A percentile compares a stretch with the other conserved stretches of the same genome.
Evolutionary conservation across 2,888 invertebrate genomes (phyloP).

Genomic region (Hartigia nigra): DNA sequence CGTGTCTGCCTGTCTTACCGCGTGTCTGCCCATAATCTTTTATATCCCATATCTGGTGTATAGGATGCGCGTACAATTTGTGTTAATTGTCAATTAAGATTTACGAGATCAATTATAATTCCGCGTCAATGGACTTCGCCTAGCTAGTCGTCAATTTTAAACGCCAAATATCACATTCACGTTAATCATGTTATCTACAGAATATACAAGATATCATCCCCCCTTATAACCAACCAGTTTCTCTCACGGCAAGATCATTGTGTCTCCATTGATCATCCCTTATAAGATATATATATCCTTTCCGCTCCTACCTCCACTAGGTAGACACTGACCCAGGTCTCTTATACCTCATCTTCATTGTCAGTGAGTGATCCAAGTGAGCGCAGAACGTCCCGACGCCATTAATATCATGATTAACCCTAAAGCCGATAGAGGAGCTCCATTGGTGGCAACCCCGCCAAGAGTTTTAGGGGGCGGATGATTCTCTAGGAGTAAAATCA

Average conservation of each 20-base stretch:
- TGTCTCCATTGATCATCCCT: background rate
- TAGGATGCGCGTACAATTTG: background rate
- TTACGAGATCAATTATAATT: slow-evolving; percentile 23
- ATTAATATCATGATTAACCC: background rate
- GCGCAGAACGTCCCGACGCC: slow-evolving; percentile 10
- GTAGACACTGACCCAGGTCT: background rate
- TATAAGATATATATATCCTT: background rate
- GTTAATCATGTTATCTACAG: slow-evolving; percentile 60
- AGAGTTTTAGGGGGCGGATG: background rate
- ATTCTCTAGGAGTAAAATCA: background rate
- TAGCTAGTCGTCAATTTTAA: slow-evolving; percentile 41
- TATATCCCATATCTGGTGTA: background rate
- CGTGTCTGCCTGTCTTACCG: background rate
- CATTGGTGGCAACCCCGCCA: background rate
- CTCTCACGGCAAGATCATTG: background rate
- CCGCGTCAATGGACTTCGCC: slow-evolving; percentile 43
- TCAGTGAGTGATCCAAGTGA: background rate
- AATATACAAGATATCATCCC: slow-evolving; percentile 50
- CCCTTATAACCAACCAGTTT: background rate
- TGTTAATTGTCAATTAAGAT: background rate
- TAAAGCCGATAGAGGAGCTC: background rate
- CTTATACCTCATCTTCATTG: background rate
- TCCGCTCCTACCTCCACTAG: background rate
- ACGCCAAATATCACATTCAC: slow-evolving; percentile 63
- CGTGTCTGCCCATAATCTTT: background rate